Evolutionary conservation across 2,797 vertebrate genomes (phyloP), one percentile per base, ranked within the genome.

Genomic region (Etheostoma nigrum): DNA sequence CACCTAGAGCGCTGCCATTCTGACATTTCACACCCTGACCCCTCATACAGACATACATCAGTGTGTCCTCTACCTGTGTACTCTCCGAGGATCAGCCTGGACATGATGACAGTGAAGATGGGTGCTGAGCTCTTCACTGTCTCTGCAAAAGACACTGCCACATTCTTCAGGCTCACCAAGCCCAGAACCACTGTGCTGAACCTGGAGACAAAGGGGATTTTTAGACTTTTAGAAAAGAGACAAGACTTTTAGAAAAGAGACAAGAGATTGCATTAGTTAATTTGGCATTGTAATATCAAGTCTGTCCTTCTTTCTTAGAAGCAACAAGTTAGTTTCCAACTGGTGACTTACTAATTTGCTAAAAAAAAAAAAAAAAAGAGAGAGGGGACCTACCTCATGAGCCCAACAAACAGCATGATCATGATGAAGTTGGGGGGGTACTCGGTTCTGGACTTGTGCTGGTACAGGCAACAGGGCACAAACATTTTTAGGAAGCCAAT

Each of bases 61-160:
- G 12, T 15, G 55, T n/a, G 51, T 30, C 13, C 7, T 19, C 36
- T 80, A 93, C 98, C 98, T 27, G 97, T 99, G 89, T 99, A 97
- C 85, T 99, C 98, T 25, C 98, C 97, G 9, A 99, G 84, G 61
- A 99, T 99, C 90, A 98, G 95, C 33, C 98, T 88, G 47, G 98
- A 99, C 98, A 99, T 97, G 89, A 99, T 98, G 62, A 99, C 98
- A 0, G 98, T 99, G 83, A 99, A 99, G 66, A 99, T 97, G 27
- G 98, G 98, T 0, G 98, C 97, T 0, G 98, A 99, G 87, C 98
- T 99, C 89, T 99, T 99, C 80, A 99, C 98, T 0, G 98, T 99
- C 89, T 99, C 98, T 0, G 98, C 96, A 65, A 99, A 99, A 0
- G 98, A 99, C 72, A 99, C 97, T 0, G 98, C 98, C 72, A 99